These are phyloP conservation scores for Homalodisca vitripennis DNA, from an alignment of 1,140 invertebrate genomes.

Conservation along the genomic window DNA sequence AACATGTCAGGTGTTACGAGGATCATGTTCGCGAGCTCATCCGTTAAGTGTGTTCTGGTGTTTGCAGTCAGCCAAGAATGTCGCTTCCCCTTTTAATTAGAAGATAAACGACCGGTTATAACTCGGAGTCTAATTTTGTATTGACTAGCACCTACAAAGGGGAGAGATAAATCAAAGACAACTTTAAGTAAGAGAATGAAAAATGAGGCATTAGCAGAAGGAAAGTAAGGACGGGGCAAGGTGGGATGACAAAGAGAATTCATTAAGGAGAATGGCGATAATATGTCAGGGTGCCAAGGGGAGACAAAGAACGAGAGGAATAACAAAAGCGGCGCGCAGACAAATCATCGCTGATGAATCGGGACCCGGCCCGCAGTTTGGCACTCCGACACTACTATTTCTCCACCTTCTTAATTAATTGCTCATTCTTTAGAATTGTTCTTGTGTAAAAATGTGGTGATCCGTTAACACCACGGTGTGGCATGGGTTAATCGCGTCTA, in stretches of 20 bases:
- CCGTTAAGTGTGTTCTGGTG: no score
- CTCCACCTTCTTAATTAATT: conserved; percentile 5
- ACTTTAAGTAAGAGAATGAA: conserved; percentile 15
- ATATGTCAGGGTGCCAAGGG: conserved; percentile 25
- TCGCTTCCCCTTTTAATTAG: no score
- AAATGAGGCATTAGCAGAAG: conserved; percentile 5
- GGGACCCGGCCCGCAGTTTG: conserved; percentile 1
- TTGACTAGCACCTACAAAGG: background rate
- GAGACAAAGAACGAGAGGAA: conserved; percentile 27
- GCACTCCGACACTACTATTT: background rate
- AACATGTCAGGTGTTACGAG: no score
- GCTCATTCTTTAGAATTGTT: background rate
- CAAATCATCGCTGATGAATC: conserved; percentile 26
- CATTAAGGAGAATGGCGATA: conserved; percentile 28
- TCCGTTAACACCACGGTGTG: no score
- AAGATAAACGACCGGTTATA: background rate
- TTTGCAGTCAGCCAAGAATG: no score
- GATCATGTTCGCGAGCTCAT: no score
- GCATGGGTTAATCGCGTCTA: no score
- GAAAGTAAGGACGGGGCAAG: background rate
- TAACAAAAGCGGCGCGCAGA: conserved; percentile 28
- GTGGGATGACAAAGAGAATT: conserved; percentile 28
- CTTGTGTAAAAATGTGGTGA: no score
- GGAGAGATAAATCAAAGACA: conserved; percentile 11
- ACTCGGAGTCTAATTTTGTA: background rate